Evolutionary conservation across 2,113 vertebrate species (phyloP).

Genomic region (Athene cunicularia): DNA sequence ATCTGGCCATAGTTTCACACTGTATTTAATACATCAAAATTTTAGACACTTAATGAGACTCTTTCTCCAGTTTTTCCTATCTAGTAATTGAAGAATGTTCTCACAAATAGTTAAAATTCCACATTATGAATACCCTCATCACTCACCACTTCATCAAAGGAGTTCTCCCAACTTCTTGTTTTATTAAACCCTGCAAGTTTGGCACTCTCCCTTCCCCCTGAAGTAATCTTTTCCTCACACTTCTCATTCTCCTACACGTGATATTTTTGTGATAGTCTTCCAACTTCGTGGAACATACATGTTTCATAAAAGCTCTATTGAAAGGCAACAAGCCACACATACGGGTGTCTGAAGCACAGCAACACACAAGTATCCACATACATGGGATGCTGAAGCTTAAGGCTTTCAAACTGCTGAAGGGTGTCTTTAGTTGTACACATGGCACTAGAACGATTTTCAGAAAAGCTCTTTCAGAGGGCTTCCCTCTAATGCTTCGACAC

Average conservation of each 20-base stretch:
- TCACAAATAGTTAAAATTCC: neutral
- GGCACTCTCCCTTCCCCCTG: too few species aligned
- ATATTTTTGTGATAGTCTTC: neutral
- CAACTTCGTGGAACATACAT: neutral
- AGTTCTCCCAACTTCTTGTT: neutral
- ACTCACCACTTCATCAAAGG: neutral
- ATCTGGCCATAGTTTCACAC: neutral
- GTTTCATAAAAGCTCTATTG: neutral
- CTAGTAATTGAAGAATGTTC: neutral
- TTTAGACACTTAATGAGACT: neutral
- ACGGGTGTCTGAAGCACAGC: neutral
- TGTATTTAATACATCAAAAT: neutral
- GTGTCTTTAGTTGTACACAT: neutral
- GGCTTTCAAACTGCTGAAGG: neutral
- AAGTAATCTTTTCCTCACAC: neutral
- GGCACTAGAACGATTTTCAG: neutral
- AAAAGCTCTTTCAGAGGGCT: neutral
- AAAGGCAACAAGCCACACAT: neutral
- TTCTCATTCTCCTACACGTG: neutral
- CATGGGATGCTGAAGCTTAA: neutral
- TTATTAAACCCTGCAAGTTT: neutral
- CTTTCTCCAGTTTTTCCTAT: neutral
- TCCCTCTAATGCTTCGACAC: neutral
- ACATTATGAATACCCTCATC: neutral
- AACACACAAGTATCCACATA: neutral